These are phyloP conservation scores for Magallana gigas DNA, from an alignment of 1,140 invertebrate species.

Conservation along the genomic window DNA sequence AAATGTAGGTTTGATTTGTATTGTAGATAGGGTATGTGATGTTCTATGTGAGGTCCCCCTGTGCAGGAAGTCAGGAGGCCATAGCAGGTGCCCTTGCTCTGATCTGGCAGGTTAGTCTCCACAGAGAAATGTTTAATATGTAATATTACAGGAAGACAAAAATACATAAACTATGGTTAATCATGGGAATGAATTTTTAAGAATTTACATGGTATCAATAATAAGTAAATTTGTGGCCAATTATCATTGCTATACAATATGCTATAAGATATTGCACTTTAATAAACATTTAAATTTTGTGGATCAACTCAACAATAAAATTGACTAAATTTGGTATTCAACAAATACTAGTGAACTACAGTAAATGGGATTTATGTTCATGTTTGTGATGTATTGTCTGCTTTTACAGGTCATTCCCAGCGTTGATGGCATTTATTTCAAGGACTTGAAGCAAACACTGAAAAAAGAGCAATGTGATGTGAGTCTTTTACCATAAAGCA, in stretches of 20 bases:
- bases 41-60: constrained; percentile 97
- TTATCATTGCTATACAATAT: too few relatives aligned
- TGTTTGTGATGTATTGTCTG: neutral
- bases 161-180: too few relatives aligned
- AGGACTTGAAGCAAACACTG: constrained; percentile 99
- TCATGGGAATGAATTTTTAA: too few relatives aligned
- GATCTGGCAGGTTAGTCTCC: constrained; percentile 92
- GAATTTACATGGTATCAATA: too few relatives aligned
- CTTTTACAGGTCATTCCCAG: constrained; percentile 89
- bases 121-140: neutral
- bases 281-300: neutral
- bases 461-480: constrained; percentile 99
- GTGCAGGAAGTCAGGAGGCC: constrained; percentile 94
- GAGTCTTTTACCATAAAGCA: constrained; percentile 62
- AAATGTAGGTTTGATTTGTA: neutral
- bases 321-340: neutral
- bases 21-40: constrained; percentile 95
- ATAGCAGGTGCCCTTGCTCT: constrained; percentile 96
- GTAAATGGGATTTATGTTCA: neutral
- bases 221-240: too few relatives aligned
- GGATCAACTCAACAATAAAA: neutral
- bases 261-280: neutral
- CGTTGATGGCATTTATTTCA: constrained; percentile 99
- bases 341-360: neutral
- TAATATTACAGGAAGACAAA: too few relatives aligned